phyloP scores from a whole-genome alignment of 2,113 vertebrate genomes.

The Symphodus melops region DNA sequence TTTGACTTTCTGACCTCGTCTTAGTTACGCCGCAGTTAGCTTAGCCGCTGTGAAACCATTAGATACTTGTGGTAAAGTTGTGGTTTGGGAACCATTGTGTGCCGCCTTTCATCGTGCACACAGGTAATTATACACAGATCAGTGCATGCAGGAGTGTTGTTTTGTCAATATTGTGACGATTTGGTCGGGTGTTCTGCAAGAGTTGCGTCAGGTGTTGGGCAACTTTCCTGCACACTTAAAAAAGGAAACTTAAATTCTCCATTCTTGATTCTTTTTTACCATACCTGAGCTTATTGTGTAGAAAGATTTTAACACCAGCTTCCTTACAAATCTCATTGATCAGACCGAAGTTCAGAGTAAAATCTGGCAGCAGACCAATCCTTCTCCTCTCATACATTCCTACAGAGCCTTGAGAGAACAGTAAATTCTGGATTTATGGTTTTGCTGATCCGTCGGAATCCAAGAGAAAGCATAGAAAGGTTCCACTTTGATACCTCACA shows the following conservation, averaged over 20 bases:
- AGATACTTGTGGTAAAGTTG: conserved; percentile 72
- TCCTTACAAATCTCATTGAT: not conserved
- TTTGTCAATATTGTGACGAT: not conserved
- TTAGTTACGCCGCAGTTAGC: conserved; percentile 71
- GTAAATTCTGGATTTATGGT: conserved; percentile 13
- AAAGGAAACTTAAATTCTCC: too few species aligned
- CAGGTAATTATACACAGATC: not conserved
- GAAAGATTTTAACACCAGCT: not conserved
- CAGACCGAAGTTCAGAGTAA: not conserved
- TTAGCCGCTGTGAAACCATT: conserved; percentile 67
- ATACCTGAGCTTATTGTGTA: not conserved
- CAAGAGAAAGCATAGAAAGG: conserved; percentile 1
- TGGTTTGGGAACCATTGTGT: conserved; percentile 42
- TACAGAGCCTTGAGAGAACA: not conserved
- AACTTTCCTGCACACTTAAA: not conserved
- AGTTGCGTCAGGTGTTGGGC: not conserved
- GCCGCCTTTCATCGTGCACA: conserved; percentile 4
- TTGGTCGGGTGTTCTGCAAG: not conserved
- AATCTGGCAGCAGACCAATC: not conserved
- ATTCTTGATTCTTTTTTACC: too few species aligned
- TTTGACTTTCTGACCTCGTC: conserved; percentile 72
- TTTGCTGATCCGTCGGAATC: not conserved
- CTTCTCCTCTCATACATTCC: not conserved
- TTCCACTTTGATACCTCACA: conserved; percentile 9
- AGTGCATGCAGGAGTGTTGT: not conserved